Evolutionary conservation across 1,140 invertebrate genomes (phyloP), one percentile per base, ranked within the genome.

Genomic region (Centruroides sculpturatus): DNA sequence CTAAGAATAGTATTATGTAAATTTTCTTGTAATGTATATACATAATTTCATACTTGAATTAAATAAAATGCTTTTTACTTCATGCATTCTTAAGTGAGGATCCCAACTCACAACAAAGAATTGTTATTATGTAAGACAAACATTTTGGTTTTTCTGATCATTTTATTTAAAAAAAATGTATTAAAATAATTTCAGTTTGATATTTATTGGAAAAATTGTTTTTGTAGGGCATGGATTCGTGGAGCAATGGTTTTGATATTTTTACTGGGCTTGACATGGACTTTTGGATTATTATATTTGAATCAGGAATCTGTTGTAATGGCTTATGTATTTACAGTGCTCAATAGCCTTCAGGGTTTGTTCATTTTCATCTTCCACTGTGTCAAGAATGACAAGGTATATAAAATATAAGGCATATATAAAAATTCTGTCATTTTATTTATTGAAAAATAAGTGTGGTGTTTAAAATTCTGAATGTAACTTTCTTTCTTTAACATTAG

Each of bases 321-420:
- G 79, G 91, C 91, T n/a, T 97, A 94, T 73, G 80, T 91, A 59
- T 96, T 96, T 78, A 89, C 91, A 13, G 81, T 89, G 64, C 79
- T 95, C 62, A 96, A 95, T 78, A 89, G 86, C 35, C 77, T 94
- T 49, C 89, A 95, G 77, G 92, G 92, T 66, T 78, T 95, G 62
- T 92, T 95, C 76, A 96, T 97, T 70, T 95, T 96, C 77, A 80
- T 92, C 64, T 93, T 94, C 76, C 90, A 95, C 76, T 95, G 91
- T 72, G 77, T 96, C 69, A 85, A 90, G 74, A 94, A 96, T 77
- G 90, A 95, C 72, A 92, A 93, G 80, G 90, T 93, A 51, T 61
- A 52, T 61, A 56, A 35, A 50, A 46, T 35, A 36, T 55, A 11
- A 0, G n/a, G n/a, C n/a, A n/a, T n/a, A 23, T 23, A n/a, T 49